Evolutionary conservation across 2,113 vertebrate species (phyloP).

Genomic region (Natator depressus): DNA sequence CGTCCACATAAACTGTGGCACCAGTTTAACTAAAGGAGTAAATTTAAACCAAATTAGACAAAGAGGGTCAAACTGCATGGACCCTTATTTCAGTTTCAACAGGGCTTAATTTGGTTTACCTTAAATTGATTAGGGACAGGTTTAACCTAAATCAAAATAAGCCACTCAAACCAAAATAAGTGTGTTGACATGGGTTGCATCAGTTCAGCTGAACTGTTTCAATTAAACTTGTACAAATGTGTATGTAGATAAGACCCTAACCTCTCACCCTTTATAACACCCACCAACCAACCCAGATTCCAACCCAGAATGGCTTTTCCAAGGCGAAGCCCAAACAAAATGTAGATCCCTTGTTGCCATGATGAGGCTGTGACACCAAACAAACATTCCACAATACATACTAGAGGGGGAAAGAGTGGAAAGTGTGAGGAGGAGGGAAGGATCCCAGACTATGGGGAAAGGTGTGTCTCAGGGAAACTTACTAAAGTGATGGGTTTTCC

Average conservation of each 20-base stretch:
- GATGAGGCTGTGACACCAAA: not conserved
- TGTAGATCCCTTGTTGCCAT: not conserved
- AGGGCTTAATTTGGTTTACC: not conserved
- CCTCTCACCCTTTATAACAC: not conserved
- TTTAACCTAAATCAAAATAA: not conserved
- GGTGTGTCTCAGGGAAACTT: not conserved
- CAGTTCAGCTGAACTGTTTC: not conserved
- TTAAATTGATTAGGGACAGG: not conserved
- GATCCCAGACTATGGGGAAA: not conserved
- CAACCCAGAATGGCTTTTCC: not conserved
- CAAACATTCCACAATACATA: accelerated
- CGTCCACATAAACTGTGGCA: not conserved
- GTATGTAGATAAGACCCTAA: not conserved
- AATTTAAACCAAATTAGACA: conserved; percentile 11
- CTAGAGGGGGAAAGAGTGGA: accelerated
- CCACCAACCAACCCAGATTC: not conserved
- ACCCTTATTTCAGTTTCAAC: not conserved
- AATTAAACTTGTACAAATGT: not conserved
- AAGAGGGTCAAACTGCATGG: not conserved
- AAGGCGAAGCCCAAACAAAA: accelerated
- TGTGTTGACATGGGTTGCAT: not conserved
- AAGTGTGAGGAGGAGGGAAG: not conserved
- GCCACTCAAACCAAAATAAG: not conserved
- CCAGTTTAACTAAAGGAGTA: not conserved
- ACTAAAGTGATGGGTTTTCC: not conserved